phyloP scores from a whole-genome alignment of 2,113 vertebrate species.

The Ptyas mucosa region DNA sequence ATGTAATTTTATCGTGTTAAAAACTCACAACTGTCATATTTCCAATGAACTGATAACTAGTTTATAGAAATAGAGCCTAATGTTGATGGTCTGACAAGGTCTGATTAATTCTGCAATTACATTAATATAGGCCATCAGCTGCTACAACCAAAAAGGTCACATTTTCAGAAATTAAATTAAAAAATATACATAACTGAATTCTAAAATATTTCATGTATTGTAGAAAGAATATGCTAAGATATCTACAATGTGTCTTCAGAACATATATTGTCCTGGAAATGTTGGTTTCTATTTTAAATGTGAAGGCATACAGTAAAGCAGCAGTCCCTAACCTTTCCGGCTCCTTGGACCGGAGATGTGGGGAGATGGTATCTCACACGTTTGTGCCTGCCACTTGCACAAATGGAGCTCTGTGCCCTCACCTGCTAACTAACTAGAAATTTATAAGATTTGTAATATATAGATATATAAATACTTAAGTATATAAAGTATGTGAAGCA shows the following conservation, averaged over 20 bases:
- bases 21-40: neutral
- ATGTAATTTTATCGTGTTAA: neutral
- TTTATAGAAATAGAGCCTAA: neutral
- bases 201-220: neutral
- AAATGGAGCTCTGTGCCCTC: too few relatives aligned
- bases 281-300: neutral
- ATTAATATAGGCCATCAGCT: neutral
- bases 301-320: neutral
- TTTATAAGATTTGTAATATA: neutral
- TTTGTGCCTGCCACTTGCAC: too few relatives aligned
- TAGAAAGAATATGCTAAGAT: neutral
- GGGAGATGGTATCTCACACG: neutral
- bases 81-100: neutral
- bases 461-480: neutral
- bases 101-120: neutral
- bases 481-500: neutral
- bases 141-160: neutral
- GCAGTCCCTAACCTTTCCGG: neutral
- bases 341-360: rapidly evolving
- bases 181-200: neutral
- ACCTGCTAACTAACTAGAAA: neutral
- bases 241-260: neutral
- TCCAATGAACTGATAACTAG: neutral
- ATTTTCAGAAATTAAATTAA: neutral
- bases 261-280: neutral